Evolutionary conservation across 2,888 invertebrate genomes (phyloP).

Genomic region (Megalurothrips usitatus): DNA sequence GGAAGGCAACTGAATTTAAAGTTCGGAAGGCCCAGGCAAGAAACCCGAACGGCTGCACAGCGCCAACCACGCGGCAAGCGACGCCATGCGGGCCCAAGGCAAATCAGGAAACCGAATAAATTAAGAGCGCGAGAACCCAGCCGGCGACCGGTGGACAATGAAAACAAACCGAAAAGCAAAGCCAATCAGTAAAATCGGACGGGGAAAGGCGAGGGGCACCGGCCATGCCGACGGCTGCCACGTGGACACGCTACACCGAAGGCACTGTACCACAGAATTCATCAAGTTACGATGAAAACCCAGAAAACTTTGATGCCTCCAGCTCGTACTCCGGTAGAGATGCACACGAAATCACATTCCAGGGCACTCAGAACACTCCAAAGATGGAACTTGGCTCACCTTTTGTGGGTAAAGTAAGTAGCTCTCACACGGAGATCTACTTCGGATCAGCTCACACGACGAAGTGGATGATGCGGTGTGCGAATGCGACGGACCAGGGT

Average conservation of each 20-base stretch:
- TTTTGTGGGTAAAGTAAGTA: neutral
- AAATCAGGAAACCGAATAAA: neutral
- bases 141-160: neutral
- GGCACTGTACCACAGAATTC: neutral
- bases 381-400: neutral
- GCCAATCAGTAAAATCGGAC: no score
- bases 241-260: neutral
- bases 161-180: neutral
- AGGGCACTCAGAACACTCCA: neutral
- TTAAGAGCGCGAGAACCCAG: neutral
- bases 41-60: neutral
- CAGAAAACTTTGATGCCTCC: neutral
- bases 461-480: neutral
- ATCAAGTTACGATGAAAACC: neutral
- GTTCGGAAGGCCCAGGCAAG: no score
- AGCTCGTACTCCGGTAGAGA: neutral
- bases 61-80: neutral
- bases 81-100: neutral
- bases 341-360: neutral
- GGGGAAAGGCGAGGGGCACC: neutral
- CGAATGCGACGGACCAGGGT: neutral
- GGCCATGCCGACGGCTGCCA: neutral
- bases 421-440: slow-evolving; percentile 18
- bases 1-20: neutral
- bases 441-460: slow-evolving; percentile 13